A percentile compares a stretch with the other conserved stretches of the same genome.
Conservation (phyloP, 2,888 invertebrate genomes). For the Eurytoma californica region DNA sequence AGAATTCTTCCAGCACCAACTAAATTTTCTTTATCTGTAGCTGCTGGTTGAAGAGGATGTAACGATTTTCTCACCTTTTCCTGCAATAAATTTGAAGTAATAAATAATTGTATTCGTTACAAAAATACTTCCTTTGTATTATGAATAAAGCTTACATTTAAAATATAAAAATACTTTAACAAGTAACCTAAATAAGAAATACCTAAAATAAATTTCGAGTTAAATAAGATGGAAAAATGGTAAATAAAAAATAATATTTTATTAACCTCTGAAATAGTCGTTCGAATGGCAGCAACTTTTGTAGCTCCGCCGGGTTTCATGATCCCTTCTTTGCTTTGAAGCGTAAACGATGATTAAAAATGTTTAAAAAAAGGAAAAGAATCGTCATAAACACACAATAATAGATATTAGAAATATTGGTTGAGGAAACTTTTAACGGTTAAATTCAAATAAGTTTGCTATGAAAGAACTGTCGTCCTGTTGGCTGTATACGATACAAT, state of each 20-base stretch:
- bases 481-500: not conserved
- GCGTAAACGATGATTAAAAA: constrained; percentile 11
- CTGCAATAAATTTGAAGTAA: constrained; percentile 41
- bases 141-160: not conserved
- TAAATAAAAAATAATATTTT: constrained; percentile 2
- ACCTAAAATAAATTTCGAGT: constrained; percentile 1
- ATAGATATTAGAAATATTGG: not conserved
- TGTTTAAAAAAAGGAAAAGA: not conserved
- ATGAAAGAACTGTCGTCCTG: not conserved
- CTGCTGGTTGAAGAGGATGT: constrained; percentile 84
- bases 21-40: constrained; percentile 86
- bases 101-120: not conserved
- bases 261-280: constrained; percentile 68
- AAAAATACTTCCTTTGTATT: not conserved
- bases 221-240: not conserved
- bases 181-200: constrained; percentile 9
- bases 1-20: constrained; percentile 79
- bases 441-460: constrained; percentile 30
- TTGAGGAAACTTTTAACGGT: constrained; percentile 30
- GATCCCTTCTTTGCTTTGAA: constrained; percentile 50
- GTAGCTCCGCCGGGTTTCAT: constrained; percentile 69
- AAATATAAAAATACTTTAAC: constrained; percentile 5
- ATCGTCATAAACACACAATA: constrained; percentile 16
- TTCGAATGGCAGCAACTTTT: constrained; percentile 66
- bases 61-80: constrained; percentile 79